Evolutionary conservation across 2,888 invertebrate species (phyloP).

Genomic region (Choristoneura rosaceana): DNA sequence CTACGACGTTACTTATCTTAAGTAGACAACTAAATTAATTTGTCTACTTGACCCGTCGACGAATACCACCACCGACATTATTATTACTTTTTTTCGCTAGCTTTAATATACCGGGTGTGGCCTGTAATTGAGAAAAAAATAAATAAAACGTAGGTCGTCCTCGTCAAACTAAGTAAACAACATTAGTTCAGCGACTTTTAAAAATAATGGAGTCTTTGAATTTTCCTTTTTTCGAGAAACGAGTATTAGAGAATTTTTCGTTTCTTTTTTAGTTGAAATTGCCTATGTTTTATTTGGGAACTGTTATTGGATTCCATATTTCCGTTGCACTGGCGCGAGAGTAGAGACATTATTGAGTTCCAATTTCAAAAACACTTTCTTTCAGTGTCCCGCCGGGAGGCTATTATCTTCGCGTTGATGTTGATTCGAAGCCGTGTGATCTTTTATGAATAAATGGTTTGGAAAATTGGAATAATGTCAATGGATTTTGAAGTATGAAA

Average conservation of each 20-base stretch:
- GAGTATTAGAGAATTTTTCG: conserved; percentile 4
- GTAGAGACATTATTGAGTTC: conserved; percentile 10
- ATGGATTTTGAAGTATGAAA: not conserved
- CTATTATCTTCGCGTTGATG: conserved; percentile 3
- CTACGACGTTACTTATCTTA: not conserved
- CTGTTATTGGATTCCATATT: conserved; percentile 25
- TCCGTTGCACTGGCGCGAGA: conserved; percentile 4
- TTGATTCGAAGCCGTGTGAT: not conserved
- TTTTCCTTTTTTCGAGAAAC: too few species aligned
- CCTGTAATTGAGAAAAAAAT: too few species aligned
- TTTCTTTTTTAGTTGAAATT: conserved; percentile 13
- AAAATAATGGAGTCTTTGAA: too few species aligned
- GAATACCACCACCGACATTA: not conserved
- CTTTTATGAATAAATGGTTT: too few species aligned
- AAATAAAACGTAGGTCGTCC: too few species aligned
- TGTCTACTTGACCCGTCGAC: not conserved
- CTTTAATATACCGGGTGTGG: too few species aligned
- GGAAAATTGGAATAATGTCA: too few species aligned
- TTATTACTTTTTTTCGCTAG: too few species aligned
- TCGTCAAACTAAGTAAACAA: too few species aligned
- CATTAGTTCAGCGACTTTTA: too few species aligned
- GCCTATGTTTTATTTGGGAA: not conserved
- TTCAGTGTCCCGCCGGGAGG: not conserved
- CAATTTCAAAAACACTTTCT: conserved; percentile 20
- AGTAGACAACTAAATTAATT: not conserved